phyloP scores from a whole-genome alignment of 2,888 invertebrate genomes.

The Caenorhabditis sp. region DNA sequence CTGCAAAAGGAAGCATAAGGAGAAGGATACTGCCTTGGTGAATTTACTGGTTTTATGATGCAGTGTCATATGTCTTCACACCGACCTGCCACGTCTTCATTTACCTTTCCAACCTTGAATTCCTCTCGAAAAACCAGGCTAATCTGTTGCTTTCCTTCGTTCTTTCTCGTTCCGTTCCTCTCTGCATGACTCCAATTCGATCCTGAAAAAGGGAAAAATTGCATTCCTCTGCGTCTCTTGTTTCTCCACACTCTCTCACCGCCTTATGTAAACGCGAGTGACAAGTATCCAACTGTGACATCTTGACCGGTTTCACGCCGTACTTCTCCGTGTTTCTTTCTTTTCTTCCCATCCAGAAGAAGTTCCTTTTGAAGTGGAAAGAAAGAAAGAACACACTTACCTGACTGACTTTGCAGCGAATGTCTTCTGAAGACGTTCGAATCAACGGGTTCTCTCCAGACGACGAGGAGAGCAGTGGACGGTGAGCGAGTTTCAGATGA shows the following conservation, averaged over 20 bases:
- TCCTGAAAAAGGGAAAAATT: constrained; percentile 45
- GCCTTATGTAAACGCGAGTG: constrained; percentile 41
- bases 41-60: constrained; percentile 50
- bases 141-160: constrained; percentile 22
- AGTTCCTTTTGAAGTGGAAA: constrained; percentile 20
- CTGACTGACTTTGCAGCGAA: constrained; percentile 8
- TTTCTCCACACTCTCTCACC: constrained; percentile 10
- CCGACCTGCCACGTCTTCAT: background rate
- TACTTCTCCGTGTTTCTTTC: constrained; percentile 37
- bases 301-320: constrained; percentile 46
- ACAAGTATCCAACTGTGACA: constrained; percentile 59
- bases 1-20: background rate
- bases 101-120: constrained; percentile 19
- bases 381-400: constrained; percentile 2
- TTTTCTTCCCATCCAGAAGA: constrained; percentile 31
- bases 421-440: constrained; percentile 55
- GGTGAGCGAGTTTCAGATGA: constrained; percentile 20
- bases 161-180: constrained; percentile 38
- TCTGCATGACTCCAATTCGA: constrained; percentile 40
- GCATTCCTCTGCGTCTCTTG: constrained; percentile 19
- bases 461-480: constrained; percentile 46
- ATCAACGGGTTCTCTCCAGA: constrained; percentile 33
- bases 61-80: constrained; percentile 3
- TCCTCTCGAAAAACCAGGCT: constrained; percentile 34
- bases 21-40: constrained; percentile 32